phyloP scores from a whole-genome alignment of 1,140 invertebrate genomes.

The Neodiprion lecontei region DNA sequence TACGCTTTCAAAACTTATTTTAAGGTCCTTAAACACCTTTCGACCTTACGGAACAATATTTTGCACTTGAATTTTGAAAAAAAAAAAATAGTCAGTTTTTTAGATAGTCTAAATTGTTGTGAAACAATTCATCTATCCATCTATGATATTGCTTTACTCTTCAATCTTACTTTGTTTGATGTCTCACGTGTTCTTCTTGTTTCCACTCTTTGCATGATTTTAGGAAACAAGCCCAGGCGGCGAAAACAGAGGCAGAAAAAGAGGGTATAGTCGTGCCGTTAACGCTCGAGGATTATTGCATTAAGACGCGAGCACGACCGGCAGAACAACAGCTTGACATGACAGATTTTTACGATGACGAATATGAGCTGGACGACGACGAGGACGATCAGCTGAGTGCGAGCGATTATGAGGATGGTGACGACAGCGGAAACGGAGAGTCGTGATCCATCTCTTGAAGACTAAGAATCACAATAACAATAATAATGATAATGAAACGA shows the following conservation, averaged over 20 bases:
- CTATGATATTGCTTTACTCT: too few relatives aligned
- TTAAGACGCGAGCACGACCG: conserved; percentile 86
- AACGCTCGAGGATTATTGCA: conserved; percentile 98
- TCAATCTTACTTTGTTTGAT: too few relatives aligned
- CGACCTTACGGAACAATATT: too few relatives aligned
- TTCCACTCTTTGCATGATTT: conserved; percentile 39
- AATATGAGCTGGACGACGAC: conserved; percentile 83
- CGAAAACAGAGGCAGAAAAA: conserved; percentile 92
- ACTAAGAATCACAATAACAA: conserved; percentile 23
- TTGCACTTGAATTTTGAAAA: too few relatives aligned
- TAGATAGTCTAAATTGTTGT: too few relatives aligned
- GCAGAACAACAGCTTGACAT: conserved; percentile 82
- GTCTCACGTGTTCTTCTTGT: not conserved
- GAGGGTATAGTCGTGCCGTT: conserved; percentile 97
- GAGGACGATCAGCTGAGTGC: conserved; percentile 71
- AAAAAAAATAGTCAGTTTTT: too few relatives aligned
- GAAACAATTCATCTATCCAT: too few relatives aligned
- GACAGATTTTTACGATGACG: conserved; percentile 94
- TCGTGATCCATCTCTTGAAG: conserved; percentile 61
- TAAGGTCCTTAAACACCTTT: too few relatives aligned
- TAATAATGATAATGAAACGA: not conserved
- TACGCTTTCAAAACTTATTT: too few relatives aligned
- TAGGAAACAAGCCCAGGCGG: conserved; percentile 96
- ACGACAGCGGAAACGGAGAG: conserved; percentile 83
- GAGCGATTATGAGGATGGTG: conserved; percentile 74